These are phyloP conservation scores for Hylomyscus alleni DNA, from an alignment of 2,797 vertebrate genomes.

Conservation along the genomic window DNA sequence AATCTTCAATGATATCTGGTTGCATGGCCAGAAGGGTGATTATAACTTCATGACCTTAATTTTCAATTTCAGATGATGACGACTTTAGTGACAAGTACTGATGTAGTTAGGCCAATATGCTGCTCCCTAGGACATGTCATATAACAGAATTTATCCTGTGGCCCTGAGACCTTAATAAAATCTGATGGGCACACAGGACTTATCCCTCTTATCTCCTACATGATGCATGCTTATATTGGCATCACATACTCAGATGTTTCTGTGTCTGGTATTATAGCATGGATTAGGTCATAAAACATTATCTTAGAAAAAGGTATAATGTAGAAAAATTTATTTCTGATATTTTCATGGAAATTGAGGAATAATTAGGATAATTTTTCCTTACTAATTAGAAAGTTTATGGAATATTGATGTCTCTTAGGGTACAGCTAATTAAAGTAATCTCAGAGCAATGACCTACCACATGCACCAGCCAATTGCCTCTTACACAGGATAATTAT, in stretches of 20 bases:
- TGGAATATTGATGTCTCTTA: background rate
- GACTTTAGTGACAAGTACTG: background rate
- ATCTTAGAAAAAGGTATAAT: conserved; percentile 12
- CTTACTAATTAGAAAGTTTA: background rate
- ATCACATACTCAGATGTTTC: conserved; percentile 11
- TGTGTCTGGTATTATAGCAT: background rate
- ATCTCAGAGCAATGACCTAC: background rate
- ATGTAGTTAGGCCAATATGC: background rate
- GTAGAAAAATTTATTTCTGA: background rate
- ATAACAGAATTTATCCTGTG: background rate
- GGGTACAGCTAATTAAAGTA: background rate
- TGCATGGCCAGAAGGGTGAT: conserved; percentile 26
- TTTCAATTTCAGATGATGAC: background rate
- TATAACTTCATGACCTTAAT: background rate
- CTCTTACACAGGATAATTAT: background rate
- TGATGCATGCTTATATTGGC: background rate
- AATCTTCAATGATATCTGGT: conserved; percentile 23
- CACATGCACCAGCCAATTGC: background rate
- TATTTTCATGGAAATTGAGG: background rate
- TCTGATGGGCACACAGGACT: background rate
- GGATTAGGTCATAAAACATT: background rate
- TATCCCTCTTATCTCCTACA: background rate
- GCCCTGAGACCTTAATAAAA: background rate
- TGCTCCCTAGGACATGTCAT: background rate
- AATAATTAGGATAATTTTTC: background rate